A percentile compares a stretch with the other conserved stretches of the same genome.
Conservation (phyloP, 2,797 vertebrate species). For the Onychomys leucogaster region DNA sequence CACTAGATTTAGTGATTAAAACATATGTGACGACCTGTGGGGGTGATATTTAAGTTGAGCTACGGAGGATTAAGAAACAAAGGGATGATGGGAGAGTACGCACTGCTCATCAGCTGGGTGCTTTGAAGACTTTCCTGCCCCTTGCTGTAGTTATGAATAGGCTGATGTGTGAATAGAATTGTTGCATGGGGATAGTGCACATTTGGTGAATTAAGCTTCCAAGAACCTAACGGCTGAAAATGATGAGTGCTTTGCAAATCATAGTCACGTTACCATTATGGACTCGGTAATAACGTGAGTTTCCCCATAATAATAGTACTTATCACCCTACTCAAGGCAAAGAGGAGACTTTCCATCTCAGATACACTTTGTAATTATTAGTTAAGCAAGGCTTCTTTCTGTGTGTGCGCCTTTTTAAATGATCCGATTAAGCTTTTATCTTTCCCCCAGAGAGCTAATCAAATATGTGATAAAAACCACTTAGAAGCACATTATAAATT, state of each 20-base stretch:
- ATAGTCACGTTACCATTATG: neutral
- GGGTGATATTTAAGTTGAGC: slow-evolving; percentile 1
- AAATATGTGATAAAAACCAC: slow-evolving; percentile 62
- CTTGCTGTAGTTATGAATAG: neutral
- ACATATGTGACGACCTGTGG: neutral
- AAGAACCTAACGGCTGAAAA: slow-evolving; percentile 53
- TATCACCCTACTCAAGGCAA: slow-evolving; percentile 41
- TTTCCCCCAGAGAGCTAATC: slow-evolving; percentile 64
- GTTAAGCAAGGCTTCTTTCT: slow-evolving; percentile 63
- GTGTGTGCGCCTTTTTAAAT: slow-evolving; percentile 37
- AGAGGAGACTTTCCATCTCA: slow-evolving; percentile 31
- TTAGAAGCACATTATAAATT: slow-evolving; percentile 64
- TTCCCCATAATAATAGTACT: slow-evolving; percentile 33
- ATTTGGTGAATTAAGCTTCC: slow-evolving; percentile 34
- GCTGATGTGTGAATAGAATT: neutral
- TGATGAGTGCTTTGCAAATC: slow-evolving; percentile 54
- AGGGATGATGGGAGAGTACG: neutral
- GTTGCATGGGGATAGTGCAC: neutral
- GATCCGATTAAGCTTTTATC: slow-evolving; percentile 62
- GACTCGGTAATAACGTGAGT: slow-evolving; percentile 35
- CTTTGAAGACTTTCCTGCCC: neutral
- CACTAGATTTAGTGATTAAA: neutral
- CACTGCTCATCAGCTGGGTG: neutral
- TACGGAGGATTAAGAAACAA: neutral
- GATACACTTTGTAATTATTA: slow-evolving; percentile 65